Percentiles rank a stretch among this genome's conserved stretches.
phyloP scores from a whole-genome alignment of 2,888 invertebrate species.

The Villa cingulata region DNA sequence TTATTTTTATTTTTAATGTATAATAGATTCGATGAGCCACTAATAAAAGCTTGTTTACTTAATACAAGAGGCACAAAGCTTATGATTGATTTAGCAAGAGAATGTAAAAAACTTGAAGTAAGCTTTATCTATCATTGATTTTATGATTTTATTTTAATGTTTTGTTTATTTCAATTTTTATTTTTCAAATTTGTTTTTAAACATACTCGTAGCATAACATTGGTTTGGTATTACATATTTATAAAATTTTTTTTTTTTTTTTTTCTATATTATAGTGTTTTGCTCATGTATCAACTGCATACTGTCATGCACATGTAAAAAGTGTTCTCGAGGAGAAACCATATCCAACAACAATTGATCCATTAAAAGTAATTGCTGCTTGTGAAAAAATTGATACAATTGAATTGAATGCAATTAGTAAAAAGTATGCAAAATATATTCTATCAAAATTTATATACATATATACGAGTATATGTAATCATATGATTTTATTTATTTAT shows the following conservation, averaged over 20 bases:
- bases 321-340: conserved; percentile 68
- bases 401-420: conserved; percentile 47
- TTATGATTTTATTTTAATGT: not conserved
- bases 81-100: conserved; percentile 63
- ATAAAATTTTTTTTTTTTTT: no score
- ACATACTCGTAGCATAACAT: no score
- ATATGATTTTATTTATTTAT: no score
- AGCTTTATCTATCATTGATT: conserved; percentile 13
- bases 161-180: conserved; percentile 40
- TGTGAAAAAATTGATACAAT: conserved; percentile 69
- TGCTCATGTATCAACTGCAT: conserved; percentile 70
- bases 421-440: conserved; percentile 35
- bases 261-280: conserved; percentile 35
- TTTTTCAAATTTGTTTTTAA: no score
- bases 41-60: conserved; percentile 70
- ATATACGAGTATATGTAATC: no score
- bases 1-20: not conserved
- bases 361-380: conserved; percentile 58
- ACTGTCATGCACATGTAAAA: conserved; percentile 75
- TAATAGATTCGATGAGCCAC: conserved; percentile 70
- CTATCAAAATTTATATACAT: no score
- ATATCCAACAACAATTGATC: conserved; percentile 70
- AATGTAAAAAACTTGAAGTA: conserved; percentile 58
- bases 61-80: conserved; percentile 77
- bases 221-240: no score